Conservation (phyloP, 1,140 invertebrate genomes). For the Drosophila miranda region DNA sequence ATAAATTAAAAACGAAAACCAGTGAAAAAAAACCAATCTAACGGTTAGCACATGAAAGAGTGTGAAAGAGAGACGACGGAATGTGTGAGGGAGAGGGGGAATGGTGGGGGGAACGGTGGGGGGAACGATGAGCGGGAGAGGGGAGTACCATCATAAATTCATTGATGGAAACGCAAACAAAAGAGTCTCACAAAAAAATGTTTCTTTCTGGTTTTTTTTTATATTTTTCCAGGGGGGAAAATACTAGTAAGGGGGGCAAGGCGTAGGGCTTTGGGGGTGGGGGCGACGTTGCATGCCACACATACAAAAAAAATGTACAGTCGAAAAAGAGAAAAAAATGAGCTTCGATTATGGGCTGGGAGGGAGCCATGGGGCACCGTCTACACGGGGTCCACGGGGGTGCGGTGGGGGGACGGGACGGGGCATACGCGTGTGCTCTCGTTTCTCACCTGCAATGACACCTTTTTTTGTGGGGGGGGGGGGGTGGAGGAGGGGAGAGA, state of each 20-base stretch:
- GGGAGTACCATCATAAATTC: conserved; percentile 66
- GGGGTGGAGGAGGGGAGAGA: too few relatives aligned
- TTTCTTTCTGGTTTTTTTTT: conserved; percentile 5
- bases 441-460: conserved; percentile 79
- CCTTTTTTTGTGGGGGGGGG: conserved; percentile 24
- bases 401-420: not conserved
- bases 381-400: too few relatives aligned
- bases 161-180: conserved; percentile 64
- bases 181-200: conserved; percentile 19
- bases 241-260: too few relatives aligned
- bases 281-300: not conserved
- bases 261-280: conserved; percentile 1
- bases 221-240: conserved; percentile 13
- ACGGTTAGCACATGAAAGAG: not conserved
- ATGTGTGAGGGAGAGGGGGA: too few relatives aligned
- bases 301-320: too few relatives aligned
- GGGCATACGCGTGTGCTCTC: conserved; percentile 67
- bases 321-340: too few relatives aligned
- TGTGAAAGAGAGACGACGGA: not conserved
- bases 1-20: conserved; percentile 21
- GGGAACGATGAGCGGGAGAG: not conserved
- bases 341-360: too few relatives aligned
- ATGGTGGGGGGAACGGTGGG: too few relatives aligned
- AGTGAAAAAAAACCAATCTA: conserved; percentile 6
- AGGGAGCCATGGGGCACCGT: too few relatives aligned